phyloP scores from a whole-genome alignment of 1,140 invertebrate genomes.

The Meteorus sp. region DNA sequence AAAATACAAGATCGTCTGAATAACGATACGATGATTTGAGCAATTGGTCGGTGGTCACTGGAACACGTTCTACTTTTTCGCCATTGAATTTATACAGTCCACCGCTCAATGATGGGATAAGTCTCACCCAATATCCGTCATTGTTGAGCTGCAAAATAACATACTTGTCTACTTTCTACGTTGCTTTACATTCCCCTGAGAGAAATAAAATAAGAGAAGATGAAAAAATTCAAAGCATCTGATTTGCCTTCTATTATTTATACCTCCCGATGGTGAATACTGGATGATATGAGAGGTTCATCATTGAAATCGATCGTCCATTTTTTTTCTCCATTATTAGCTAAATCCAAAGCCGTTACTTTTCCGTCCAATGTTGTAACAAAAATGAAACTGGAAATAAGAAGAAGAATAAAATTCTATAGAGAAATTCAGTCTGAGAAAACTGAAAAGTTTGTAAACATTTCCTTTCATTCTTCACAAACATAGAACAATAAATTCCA shows the following conservation, averaged over 20 bases:
- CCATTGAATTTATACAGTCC: conserved; percentile 90
- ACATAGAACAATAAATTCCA: too few species aligned
- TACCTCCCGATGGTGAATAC: conserved; percentile 82
- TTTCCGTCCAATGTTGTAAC: conserved; percentile 88
- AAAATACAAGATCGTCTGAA: conserved; percentile 83
- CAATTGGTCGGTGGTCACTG: conserved; percentile 81
- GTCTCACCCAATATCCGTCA: conserved; percentile 80
- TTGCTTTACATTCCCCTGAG: too few species aligned
- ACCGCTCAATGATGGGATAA: conserved; percentile 90
- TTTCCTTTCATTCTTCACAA: background rate
- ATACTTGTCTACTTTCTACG: background rate
- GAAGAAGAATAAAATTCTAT: background rate
- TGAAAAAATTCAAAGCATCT: conserved; percentile 3
- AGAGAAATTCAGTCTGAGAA: background rate
- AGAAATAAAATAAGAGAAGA: background rate
- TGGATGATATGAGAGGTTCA: conserved; percentile 78
- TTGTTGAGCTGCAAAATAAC: conserved; percentile 70
- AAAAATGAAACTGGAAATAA: conserved; percentile 69
- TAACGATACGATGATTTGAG: conserved; percentile 83
- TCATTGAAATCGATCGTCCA: conserved; percentile 78
- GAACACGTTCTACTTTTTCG: conserved; percentile 81
- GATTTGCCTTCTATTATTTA: conserved; percentile 18
- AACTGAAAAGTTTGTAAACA: background rate
- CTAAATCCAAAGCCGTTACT: conserved; percentile 74
- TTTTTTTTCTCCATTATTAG: conserved; percentile 66